Base-by-base conservation (phyloP, 2,888 invertebrate species). In the Argyra leucocephala region DNA sequence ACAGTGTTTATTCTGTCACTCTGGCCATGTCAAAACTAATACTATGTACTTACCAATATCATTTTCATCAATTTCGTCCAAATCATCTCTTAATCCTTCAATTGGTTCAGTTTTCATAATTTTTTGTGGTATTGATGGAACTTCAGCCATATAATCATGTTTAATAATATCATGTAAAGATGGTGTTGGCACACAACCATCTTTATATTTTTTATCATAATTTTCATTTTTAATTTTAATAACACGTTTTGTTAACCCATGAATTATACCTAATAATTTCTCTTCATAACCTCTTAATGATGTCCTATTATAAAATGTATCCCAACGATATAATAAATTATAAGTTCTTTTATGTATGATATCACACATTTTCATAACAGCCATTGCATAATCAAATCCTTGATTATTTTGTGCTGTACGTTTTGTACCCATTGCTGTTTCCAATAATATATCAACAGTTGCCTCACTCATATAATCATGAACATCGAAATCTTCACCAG, bases 321-420 rank as follows among this genome's bases (percentile, higher is more conserved):
- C 89, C 21, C 87, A 85, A 68, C 89, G 83, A 63, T 90, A 79
- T 85, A 89, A 87, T 26, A 89, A 76, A 74, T 89, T 88, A 68
- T 88, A 86, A 73, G 90, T 90, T 63, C 91, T 85, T 70, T 88
- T 82, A 72, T 91, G 91, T 7, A 91, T 84, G 64, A 91, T 90
- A 71, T 90, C 89, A 73, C 90, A 90, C 90, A 91, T 89, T 72
- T 91, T 90, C 85, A 91, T 90, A 0, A 91, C 91, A 68, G 91
- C 91, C 86, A 89, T 86, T 6, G 91, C 91, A 73, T 91, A 91
- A 73, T 91, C 89, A 73, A 86, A 88, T 64, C 90, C 90, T 72
- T 84, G 80, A 73, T 85, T 82, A 76, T 85, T 83, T 74, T 88
- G 84, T 77, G 90, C 86, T 57, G 87, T 87, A 70, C 85, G 84